Percentiles rank a stretch among this genome's conserved stretches.
Conservation (phyloP, 2,113 vertebrate genomes). For the Boleophthalmus pectinirostris region DNA sequence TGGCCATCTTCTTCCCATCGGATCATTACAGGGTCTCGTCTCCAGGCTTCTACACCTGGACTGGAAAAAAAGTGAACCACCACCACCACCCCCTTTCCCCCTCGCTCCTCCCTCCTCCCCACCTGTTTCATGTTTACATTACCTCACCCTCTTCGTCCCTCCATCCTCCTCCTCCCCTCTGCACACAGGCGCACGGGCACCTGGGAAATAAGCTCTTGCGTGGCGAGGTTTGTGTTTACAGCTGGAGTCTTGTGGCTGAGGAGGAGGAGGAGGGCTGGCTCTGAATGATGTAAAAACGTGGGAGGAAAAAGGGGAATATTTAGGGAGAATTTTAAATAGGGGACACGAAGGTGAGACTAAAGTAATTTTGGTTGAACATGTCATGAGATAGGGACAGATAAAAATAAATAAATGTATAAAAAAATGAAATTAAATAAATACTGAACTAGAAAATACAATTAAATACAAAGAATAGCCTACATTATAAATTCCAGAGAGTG, state of each 20-base stretch:
- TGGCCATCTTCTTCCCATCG: conserved; percentile 34
- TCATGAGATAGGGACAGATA: too few relatives aligned
- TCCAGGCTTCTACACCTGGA: conserved; percentile 44
- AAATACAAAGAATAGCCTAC: too few relatives aligned
- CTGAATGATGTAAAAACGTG: not conserved
- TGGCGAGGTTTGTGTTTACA: not conserved
- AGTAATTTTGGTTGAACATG: too few relatives aligned
- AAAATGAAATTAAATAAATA: too few relatives aligned
- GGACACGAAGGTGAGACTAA: not conserved
- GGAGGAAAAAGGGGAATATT: too few relatives aligned
- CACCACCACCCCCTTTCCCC: conserved; percentile 25
- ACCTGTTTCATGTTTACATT: conserved; percentile 50
- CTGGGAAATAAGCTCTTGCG: not conserved
- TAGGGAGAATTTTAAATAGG: not conserved
- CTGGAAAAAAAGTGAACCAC: conserved; percentile 23
- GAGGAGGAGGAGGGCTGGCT: not conserved
- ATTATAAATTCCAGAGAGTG: too few relatives aligned
- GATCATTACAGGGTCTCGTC: conserved; percentile 8
- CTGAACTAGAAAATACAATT: too few relatives aligned
- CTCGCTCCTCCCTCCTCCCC: conserved; percentile 34
- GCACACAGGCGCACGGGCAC: not conserved
- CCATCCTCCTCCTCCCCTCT: conserved; percentile 7
- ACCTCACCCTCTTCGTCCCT: conserved; percentile 43
- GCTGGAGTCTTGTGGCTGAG: not conserved
- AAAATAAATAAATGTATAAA: too few relatives aligned